Conservation (phyloP, 2,797 vertebrate genomes). For the Mus caroli region DNA sequence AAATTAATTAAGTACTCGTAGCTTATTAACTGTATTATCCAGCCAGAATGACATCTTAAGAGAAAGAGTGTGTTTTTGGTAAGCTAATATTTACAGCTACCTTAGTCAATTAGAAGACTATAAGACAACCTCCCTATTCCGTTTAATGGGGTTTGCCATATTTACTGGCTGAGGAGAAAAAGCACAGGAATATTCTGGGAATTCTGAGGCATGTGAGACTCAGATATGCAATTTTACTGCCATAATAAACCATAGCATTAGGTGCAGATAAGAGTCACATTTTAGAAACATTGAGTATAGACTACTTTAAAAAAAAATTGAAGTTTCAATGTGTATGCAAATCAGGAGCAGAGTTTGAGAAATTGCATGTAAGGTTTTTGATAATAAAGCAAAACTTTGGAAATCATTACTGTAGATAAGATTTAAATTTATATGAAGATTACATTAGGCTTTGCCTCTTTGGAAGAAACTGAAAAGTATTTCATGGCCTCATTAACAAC, state of each 20-base stretch:
- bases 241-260: constrained; percentile 9
- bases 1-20: not conserved
- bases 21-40: constrained; percentile 1
- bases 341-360: not conserved
- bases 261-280: not conserved
- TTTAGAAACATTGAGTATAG: not conserved
- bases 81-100: not conserved
- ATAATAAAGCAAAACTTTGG: not conserved
- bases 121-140: not conserved
- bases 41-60: not conserved
- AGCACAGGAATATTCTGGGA: not conserved
- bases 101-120: not conserved
- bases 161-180: not conserved
- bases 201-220: not conserved
- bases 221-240: not conserved
- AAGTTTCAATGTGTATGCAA: not conserved
- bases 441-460: not conserved
- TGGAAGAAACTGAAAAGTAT: not conserved
- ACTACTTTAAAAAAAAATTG: not conserved
- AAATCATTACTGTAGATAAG: not conserved
- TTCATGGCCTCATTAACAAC: not conserved
- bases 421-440: not conserved
- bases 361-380: not conserved
- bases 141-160: not conserved
- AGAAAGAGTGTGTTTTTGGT: not conserved